A percentile compares a stretch with the other conserved stretches of the same genome.
Evolutionary conservation across 2,888 invertebrate species (phyloP).

Genomic region (Philhelius pedissequus): DNA sequence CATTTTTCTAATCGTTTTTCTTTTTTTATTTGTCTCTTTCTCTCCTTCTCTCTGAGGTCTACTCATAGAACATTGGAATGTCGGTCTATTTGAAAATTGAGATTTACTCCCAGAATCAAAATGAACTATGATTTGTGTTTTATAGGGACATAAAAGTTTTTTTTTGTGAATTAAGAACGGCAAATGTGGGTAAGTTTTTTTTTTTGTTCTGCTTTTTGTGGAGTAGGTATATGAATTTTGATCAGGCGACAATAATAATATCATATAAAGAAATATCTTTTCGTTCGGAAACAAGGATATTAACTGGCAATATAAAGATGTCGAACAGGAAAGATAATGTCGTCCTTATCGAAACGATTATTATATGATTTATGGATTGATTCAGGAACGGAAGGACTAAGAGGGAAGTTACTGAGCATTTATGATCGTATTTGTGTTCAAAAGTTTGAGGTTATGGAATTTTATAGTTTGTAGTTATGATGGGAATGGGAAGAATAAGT

Average conservation of each 20-base stretch:
- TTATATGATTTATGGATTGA: constrained; percentile 28
- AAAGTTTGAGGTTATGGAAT: neutral
- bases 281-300: neutral
- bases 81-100: neutral
- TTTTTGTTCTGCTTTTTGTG: neutral
- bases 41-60: no score
- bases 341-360: constrained; percentile 35
- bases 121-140: constrained; percentile 53
- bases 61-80: neutral
- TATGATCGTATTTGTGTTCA: neutral
- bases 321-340: constrained; percentile 44
- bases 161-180: constrained; percentile 18
- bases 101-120: constrained; percentile 43
- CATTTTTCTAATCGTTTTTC: constrained; percentile 63
- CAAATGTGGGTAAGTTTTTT: constrained; percentile 30
- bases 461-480: neutral
- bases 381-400: neutral
- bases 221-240: constrained; percentile 5
- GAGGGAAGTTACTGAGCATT: neutral
- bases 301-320: constrained; percentile 44
- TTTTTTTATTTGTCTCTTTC: neutral
- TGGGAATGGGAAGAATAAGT: neutral
- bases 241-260: constrained; percentile 19
- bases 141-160: constrained; percentile 46
- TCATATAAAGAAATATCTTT: neutral